Percentiles rank a stretch among this genome's conserved stretches.
Evolutionary conservation across 2,888 invertebrate species (phyloP).

Genomic region (Branchellion lobata): DNA sequence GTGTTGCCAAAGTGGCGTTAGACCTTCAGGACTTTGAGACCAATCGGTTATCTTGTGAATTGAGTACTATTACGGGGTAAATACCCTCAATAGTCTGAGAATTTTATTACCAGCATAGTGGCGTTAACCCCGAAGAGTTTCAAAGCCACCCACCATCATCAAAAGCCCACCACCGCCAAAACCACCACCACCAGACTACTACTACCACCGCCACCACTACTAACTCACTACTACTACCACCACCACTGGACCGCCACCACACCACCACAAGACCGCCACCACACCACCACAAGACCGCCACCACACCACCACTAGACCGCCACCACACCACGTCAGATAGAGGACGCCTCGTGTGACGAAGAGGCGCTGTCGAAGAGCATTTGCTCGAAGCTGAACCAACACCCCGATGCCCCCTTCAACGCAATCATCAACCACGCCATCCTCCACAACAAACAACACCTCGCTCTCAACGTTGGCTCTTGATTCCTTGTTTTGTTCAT

Average conservation of each 20-base stretch:
- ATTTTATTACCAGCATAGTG: too few relatives aligned
- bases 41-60: too few relatives aligned
- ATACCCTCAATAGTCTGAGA: too few relatives aligned
- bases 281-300: neutral
- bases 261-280: neutral
- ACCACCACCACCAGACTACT: neutral
- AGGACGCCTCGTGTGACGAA: neutral
- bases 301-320: neutral
- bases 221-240: neutral
- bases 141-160: too few relatives aligned
- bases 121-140: too few relatives aligned
- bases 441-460: neutral
- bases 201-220: neutral
- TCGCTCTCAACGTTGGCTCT: neutral
- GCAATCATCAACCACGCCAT: conserved; percentile 13
- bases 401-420: neutral
- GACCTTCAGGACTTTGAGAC: too few relatives aligned
- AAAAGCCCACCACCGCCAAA: too few relatives aligned
- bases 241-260: neutral
- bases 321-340: neutral
- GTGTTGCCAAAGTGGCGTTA: too few relatives aligned
- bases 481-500: neutral
- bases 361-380: conserved; percentile 6
- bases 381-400: neutral
- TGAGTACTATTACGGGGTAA: too few relatives aligned